phyloP scores from a whole-genome alignment of 2,888 invertebrate species.

The Prenolepis imparis region DNA sequence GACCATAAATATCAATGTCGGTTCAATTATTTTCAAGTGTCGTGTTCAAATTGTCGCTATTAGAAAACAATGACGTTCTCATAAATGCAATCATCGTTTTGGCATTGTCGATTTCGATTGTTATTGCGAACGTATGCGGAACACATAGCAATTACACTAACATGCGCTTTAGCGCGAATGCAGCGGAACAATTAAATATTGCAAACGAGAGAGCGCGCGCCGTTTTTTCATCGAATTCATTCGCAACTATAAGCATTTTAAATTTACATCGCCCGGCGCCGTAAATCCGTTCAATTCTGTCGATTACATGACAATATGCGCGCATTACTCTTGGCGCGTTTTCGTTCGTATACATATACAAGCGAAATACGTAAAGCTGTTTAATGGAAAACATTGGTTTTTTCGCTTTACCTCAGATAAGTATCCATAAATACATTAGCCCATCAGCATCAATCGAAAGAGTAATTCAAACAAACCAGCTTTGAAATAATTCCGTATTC shows the following conservation, averaged over 20 bases:
- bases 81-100: slow-evolving; percentile 37
- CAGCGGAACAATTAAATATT: slow-evolving; percentile 56
- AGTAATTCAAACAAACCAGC: slow-evolving; percentile 2
- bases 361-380: slow-evolving; percentile 5
- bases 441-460: background rate
- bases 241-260: slow-evolving; percentile 51
- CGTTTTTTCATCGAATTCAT: slow-evolving; percentile 56
- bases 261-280: slow-evolving; percentile 24
- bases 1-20: background rate
- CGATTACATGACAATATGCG: slow-evolving; percentile 19
- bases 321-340: slow-evolving; percentile 10
- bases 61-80: slow-evolving; percentile 47
- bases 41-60: slow-evolving; percentile 37
- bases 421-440: slow-evolving; percentile 4
- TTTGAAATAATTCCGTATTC: slow-evolving; percentile 4
- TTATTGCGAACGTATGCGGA: slow-evolving; percentile 23
- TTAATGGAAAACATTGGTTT: slow-evolving; percentile 28
- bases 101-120: slow-evolving; percentile 49
- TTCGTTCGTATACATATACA: background rate
- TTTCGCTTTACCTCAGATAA: slow-evolving; percentile 14
- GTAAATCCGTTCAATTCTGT: slow-evolving; percentile 22
- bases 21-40: slow-evolving; percentile 37
- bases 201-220: slow-evolving; percentile 46
- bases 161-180: slow-evolving; percentile 22
- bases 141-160: slow-evolving; percentile 33